Conservation (phyloP, 2,797 vertebrate species). For the Potorous gilbertii region DNA sequence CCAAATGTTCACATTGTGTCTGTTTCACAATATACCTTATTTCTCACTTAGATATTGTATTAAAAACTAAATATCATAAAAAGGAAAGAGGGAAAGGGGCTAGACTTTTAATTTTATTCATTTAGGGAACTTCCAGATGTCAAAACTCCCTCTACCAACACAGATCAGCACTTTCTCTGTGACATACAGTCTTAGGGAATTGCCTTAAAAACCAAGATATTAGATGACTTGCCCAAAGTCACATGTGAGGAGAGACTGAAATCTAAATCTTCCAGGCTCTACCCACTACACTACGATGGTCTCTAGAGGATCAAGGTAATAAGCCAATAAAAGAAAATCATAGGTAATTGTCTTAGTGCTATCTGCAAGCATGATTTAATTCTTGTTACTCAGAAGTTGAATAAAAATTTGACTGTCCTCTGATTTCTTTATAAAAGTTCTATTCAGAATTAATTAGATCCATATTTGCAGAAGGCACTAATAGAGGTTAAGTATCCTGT, state of each 20-base stretch:
- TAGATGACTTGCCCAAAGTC: not conserved
- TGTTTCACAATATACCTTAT: not conserved
- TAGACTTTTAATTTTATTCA: not conserved
- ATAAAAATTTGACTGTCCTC: constrained; percentile 34
- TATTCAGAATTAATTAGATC: constrained; percentile 58
- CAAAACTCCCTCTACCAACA: not conserved
- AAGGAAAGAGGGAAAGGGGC: not conserved
- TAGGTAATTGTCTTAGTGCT: constrained; percentile 62
- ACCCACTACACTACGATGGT: not conserved
- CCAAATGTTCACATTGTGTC: not conserved
- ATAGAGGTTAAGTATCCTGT: constrained; percentile 67
- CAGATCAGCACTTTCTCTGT: not conserved
- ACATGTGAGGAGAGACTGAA: not conserved
- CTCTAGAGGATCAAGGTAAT: not conserved
- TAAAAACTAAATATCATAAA: not conserved
- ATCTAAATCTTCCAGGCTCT: not conserved
- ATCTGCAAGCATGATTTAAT: constrained; percentile 43
- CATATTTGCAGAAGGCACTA: constrained; percentile 71
- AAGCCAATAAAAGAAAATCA: not conserved
- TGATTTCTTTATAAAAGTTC: constrained; percentile 41
- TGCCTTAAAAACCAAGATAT: not conserved
- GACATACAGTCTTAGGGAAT: not conserved
- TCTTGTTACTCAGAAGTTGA: constrained; percentile 70
- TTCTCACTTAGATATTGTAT: constrained; percentile 13
- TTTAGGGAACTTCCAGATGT: not conserved